A percentile compares a stretch with the other conserved stretches of the same genome.
These are phyloP conservation scores for Itoplectis maculator DNA, from an alignment of 2,888 invertebrate species.

Conservation along the genomic window DNA sequence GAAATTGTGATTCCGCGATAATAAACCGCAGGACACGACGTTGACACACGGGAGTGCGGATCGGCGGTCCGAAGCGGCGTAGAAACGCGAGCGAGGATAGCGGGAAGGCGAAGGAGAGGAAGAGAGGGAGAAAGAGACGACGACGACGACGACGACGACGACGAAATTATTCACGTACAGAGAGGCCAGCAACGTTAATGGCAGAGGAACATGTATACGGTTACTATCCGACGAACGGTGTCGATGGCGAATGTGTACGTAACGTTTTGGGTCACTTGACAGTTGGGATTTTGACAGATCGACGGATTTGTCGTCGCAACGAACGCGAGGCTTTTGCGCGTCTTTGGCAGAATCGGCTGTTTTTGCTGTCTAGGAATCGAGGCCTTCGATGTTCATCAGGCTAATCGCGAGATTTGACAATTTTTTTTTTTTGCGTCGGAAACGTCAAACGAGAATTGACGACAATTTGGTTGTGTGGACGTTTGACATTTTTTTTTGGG, in stretches of 20 bases:
- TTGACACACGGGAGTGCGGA: constrained; percentile 44
- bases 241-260: constrained; percentile 82
- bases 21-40: constrained; percentile 40
- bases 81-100: constrained; percentile 42
- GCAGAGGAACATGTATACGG: constrained; percentile 84
- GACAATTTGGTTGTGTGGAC: no score
- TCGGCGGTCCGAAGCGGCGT: constrained; percentile 38
- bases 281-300: constrained; percentile 82
- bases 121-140: no score
- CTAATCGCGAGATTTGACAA: no score
- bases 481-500: no score
- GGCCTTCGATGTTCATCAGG: no score
- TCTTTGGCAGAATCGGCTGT: no score
- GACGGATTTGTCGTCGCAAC: constrained; percentile 69
- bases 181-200: constrained; percentile 79
- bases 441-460: no score
- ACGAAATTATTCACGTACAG: constrained; percentile 48
- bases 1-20: constrained; percentile 77
- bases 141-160: no score
- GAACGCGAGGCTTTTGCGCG: constrained; percentile 1
- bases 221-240: constrained; percentile 82
- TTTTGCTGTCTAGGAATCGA: no score
- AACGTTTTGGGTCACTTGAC: constrained; percentile 78
- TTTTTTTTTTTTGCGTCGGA: no score
- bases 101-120: no score